Evolutionary conservation across 1,140 invertebrate species (phyloP), one percentile per base, ranked within the genome.

Genomic region (Wiebesia pumilae): DNA sequence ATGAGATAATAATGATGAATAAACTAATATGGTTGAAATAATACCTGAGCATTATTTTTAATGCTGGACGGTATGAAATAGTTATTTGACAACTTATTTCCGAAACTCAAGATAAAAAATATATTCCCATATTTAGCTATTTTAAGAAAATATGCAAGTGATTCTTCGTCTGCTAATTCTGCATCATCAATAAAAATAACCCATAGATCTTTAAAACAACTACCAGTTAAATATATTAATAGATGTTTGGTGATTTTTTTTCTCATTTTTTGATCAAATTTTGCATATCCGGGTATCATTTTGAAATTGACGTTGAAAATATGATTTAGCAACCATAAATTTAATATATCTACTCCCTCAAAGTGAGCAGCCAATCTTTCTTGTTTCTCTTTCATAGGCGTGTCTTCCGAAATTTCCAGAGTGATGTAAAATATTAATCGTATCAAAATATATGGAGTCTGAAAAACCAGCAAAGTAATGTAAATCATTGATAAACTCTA

Each of bases 251-350:
- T 88, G 38, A 91, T 12, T 90, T 90, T 40, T 88, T 90, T 93
- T 93, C 0, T 93, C 83, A 1, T 27, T 65, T 24, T 35, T 0
- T 0, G 0, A 1, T 81, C 21, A 14, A 80, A 30, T 1, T 38
- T 33, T 30, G 9, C 10, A 1, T 88, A 43, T 1, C 92, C 88
- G 3, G 89, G 85, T 19, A 91, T 21, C 3, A 54, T 81, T 77
- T 84, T 80, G 80, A 95, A 95, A 58, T 93, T 92, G 0, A 95
- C 94, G 81, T 95, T 94, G 86, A 95, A 95, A 10, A 94, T 90
- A 33, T 92, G 89, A 91, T 96, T 96, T 0, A 96, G 89, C 0
- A 91, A 90, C 84, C 93, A 94, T 0, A 95, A 62, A 12, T 51
- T 0, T 7, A 6, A 89, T 75, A 94, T 89, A 40, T 95, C 88